phyloP scores from a whole-genome alignment of 2,888 invertebrate species.

The Metacarcinus magister region DNA sequence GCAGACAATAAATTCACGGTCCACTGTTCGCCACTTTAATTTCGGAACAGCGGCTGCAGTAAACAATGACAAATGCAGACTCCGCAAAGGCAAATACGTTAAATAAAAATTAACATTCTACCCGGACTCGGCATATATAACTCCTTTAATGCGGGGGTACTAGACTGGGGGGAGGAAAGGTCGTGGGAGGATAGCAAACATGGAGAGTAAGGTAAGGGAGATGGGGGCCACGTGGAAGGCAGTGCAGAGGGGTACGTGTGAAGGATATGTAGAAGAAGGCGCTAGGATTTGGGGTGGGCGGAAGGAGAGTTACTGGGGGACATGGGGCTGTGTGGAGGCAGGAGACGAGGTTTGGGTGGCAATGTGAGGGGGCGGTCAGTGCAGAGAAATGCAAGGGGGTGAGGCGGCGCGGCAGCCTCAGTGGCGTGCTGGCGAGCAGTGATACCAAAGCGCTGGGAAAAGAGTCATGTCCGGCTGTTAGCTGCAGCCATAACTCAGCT shows the following conservation, averaged over 20 bases:
- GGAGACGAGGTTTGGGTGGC: not conserved
- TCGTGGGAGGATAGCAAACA: not conserved
- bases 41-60: not conserved
- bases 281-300: not conserved
- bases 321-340: not conserved
- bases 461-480: conserved; percentile 48
- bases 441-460: conserved; percentile 41
- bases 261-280: not conserved
- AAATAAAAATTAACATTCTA: conserved; percentile 7
- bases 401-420: not conserved
- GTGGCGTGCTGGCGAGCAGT: conserved; percentile 48
- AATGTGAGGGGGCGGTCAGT: not conserved
- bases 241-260: not conserved
- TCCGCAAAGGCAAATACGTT: not conserved
- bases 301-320: not conserved
- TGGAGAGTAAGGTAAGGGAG: too few species aligned
- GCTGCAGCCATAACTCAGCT: conserved; percentile 45
- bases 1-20: conserved; percentile 30
- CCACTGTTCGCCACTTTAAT: conserved; percentile 19
- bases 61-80: conserved; percentile 36
- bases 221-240: not conserved
- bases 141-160: not conserved
- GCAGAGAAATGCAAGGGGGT: not conserved
- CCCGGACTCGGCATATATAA: not conserved
- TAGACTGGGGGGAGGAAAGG: not conserved